Conservation (phyloP, 1,140 invertebrate genomes). For the Bilobella aurantiaca region DNA sequence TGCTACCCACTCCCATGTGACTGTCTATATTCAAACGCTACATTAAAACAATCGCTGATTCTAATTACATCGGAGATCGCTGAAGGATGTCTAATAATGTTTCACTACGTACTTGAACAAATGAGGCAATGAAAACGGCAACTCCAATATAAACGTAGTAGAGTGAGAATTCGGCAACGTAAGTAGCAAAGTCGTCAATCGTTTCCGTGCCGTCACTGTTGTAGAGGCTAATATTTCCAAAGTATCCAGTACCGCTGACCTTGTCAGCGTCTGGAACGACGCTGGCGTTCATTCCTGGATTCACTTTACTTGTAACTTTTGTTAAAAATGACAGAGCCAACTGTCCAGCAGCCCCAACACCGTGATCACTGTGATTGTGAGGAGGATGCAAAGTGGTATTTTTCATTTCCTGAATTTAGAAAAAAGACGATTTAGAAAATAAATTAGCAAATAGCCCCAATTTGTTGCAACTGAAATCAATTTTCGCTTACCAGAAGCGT, state of each 20-base stretch:
- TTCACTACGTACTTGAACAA: slow-evolving; percentile 32
- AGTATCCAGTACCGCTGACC: not conserved
- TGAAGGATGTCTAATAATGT: too few species aligned
- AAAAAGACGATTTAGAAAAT: too few species aligned
- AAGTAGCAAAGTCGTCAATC: slow-evolving; percentile 28
- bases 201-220: not conserved
- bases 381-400: not conserved
- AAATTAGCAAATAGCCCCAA: too few species aligned
- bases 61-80: too few species aligned
- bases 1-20: slow-evolving; percentile 39
- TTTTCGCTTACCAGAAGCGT: not conserved
- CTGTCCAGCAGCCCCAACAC: not conserved
- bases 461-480: too few species aligned
- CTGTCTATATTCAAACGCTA: slow-evolving; percentile 32
- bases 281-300: not conserved
- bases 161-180: slow-evolving; percentile 35
- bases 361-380: not conserved
- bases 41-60: not conserved
- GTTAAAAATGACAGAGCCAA: not conserved
- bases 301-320: slow-evolving; percentile 1
- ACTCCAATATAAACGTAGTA: slow-evolving; percentile 35
- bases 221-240: slow-evolving; percentile 15
- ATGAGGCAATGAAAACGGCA: slow-evolving; percentile 17
- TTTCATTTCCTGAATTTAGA: slow-evolving; percentile 3
- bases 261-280: not conserved